Percentiles rank a stretch among this genome's conserved stretches.
phyloP scores from a whole-genome alignment of 2,113 vertebrate genomes.

The Murina feae region DNA sequence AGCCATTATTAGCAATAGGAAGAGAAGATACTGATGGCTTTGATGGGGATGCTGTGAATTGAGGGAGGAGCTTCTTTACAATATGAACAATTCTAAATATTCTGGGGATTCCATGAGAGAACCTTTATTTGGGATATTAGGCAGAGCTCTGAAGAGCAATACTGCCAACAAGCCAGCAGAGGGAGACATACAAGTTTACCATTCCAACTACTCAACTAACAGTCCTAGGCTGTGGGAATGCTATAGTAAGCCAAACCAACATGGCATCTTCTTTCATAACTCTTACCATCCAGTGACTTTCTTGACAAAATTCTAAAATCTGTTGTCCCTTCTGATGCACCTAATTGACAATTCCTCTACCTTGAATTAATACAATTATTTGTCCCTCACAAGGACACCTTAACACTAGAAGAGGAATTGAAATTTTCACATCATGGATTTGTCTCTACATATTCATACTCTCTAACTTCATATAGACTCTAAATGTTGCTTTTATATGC shows the following conservation, averaged over 20 bases:
- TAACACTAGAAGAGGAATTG: neutral
- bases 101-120: neutral
- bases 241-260: neutral
- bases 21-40: neutral
- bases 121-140: neutral
- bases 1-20: neutral
- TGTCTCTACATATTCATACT: neutral
- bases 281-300: neutral
- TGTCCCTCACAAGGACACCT: neutral
- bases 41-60: neutral
- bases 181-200: neutral
- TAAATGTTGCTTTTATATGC: neutral
- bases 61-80: neutral
- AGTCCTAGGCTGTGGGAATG: neutral
- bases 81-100: neutral
- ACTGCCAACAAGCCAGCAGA: constrained; percentile 43
- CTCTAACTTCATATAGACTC: neutral
- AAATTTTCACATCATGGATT: neutral
- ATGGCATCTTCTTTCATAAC: neutral
- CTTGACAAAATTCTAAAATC: neutral
- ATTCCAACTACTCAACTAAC: neutral
- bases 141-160: neutral
- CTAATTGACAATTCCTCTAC: neutral
- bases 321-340: neutral
- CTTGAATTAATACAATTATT: neutral